Percentiles rank a stretch among this genome's conserved stretches.
Conservation (phyloP, 1,140 invertebrate genomes). For the Bacillus rossius region DNA sequence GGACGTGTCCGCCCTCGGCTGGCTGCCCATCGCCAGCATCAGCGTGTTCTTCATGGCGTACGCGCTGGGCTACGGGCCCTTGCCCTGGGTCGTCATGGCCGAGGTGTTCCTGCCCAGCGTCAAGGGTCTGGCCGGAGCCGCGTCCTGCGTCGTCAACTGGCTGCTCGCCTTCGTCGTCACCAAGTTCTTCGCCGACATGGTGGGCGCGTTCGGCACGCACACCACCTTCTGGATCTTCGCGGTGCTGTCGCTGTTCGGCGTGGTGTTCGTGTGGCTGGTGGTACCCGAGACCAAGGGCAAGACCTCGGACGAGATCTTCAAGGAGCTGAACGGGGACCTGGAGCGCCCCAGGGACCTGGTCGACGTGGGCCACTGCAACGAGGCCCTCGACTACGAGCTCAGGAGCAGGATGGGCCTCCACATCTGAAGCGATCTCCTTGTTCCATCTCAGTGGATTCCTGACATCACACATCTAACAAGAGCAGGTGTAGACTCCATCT, state of each 20-base stretch:
- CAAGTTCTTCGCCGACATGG: slow-evolving; percentile 63
- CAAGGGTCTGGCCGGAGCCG: slow-evolving; percentile 66
- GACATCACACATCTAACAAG: no score
- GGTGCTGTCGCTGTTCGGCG: slow-evolving; percentile 59
- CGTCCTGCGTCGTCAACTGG: slow-evolving; percentile 74
- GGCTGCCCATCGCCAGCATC: slow-evolving; percentile 65
- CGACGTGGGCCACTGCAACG: no score
- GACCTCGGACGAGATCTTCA: slow-evolving; percentile 75
- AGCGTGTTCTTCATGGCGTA: slow-evolving; percentile 73
- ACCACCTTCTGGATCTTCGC: slow-evolving; percentile 81
- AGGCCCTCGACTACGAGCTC: no score
- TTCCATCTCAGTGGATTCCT: no score
- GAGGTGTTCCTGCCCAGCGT: slow-evolving; percentile 68
- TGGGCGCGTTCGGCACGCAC: slow-evolving; percentile 48
- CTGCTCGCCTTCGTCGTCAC: slow-evolving; percentile 74
- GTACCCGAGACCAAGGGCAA: slow-evolving; percentile 91
- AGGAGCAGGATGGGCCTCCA: no score
- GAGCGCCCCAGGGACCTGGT: no score
- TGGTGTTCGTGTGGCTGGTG: slow-evolving; percentile 65
- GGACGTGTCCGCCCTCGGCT: slow-evolving; percentile 49
- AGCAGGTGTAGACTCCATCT: no score
- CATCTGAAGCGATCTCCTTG: no score
- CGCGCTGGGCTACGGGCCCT: slow-evolving; percentile 69
- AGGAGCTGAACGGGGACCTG: slow-evolving; percentile 43
- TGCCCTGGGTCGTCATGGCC: slow-evolving; percentile 74